Evolutionary conservation across 2,113 vertebrate genomes (phyloP).

Genomic region (Apteryx mantelli): DNA sequence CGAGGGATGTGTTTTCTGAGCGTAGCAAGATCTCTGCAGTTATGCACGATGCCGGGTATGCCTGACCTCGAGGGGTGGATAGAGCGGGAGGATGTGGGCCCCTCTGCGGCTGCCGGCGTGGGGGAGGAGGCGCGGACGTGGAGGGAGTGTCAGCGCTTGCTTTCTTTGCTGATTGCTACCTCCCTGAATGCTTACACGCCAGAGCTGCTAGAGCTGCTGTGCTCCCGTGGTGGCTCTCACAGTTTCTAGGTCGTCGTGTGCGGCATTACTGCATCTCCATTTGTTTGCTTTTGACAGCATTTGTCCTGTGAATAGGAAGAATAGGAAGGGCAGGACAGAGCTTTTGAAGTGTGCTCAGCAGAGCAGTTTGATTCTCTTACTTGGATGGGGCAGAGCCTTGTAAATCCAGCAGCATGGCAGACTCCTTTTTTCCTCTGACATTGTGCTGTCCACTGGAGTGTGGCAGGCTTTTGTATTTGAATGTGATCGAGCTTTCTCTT

Average conservation of each 20-base stretch:
- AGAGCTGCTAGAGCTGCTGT: not conserved
- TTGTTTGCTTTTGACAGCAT: not conserved
- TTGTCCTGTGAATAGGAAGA: not conserved
- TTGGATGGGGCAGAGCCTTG: not conserved
- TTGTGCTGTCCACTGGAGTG: not conserved
- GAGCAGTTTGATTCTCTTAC: not conserved
- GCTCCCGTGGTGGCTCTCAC: not conserved
- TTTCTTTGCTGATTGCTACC: not conserved
- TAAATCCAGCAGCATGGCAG: not conserved
- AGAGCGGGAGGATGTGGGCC: not conserved
- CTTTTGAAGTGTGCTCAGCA: not conserved
- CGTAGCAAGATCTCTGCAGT: not conserved
- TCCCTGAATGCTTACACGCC: not conserved
- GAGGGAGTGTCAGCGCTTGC: not conserved
- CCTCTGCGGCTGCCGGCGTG: not conserved
- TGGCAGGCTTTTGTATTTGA: not conserved
- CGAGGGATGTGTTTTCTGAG: not conserved
- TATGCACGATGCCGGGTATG: rapidly evolving
- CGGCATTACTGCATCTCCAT: not conserved
- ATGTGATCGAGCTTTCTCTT: constrained; percentile 50
- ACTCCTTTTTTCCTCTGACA: not conserved
- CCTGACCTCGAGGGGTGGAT: not conserved
- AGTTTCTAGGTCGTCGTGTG: not conserved
- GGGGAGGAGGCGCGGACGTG: rapidly evolving
- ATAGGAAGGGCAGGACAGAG: not conserved